Evolutionary conservation across 2,797 vertebrate species (phyloP), one percentile per base, ranked within the genome.

Genomic region (Neosalanx taihuensis): DNA sequence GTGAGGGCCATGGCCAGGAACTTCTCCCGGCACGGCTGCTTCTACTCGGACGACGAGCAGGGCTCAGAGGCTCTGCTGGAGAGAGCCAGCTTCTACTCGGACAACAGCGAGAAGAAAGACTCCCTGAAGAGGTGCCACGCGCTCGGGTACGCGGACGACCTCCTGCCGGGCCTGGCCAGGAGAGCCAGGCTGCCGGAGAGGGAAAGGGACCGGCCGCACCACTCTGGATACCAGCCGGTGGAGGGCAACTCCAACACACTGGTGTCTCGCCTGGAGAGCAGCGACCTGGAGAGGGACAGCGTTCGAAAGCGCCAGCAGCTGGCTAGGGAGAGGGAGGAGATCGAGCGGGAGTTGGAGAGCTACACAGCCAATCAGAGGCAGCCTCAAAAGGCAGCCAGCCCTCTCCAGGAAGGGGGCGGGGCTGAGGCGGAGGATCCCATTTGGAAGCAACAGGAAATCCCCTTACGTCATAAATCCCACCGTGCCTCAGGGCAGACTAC

Each of bases 1-100:
- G 92, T 93, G 1, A 90, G 81, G 33, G 81, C 88, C 69, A 91
- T 92, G 87, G 91, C 91, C 65, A 89, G 85, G 73, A 92, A 92
- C 83, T 89, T 93, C 66, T 92, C 92, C 31, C 92, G 90, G 29
- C 92, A 90, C 26, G 91, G 92, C 70, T 94, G 93, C 83, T 93
- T 93, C 82, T 90, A 92, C 74, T 92, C 91, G 10, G 92, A 94
- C 1, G 91, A 93, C 0, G 92, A 92, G 70, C 91, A 91, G 67
- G 85, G 90, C 67, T 89, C 91, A 0, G 90, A 92, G 71, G 87
- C 85, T 12, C 88, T 93, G 2, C 75, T 92, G 60, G 91, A 93
- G 69, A 86, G 85, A 85, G 88, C 84, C 53, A 93, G 90, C 80
- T 92, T 93, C 76, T 91, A 92, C 78, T 94, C 92, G 1, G 91